Conservation (phyloP, 2,888 invertebrate species). For the Parnassius mnemosyne region DNA sequence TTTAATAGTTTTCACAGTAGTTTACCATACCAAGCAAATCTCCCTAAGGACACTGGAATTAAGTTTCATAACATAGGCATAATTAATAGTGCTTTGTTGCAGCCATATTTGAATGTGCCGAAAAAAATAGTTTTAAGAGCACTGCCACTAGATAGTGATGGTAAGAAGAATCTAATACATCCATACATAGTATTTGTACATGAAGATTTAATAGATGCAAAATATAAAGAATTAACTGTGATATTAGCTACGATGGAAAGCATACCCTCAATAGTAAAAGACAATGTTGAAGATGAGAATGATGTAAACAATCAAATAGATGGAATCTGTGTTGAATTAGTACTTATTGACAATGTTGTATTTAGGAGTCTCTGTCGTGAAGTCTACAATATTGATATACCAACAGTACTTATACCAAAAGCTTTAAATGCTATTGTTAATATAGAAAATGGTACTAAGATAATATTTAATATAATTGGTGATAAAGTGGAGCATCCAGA, state of each 20-base stretch:
- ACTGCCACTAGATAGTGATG: slow-evolving; percentile 68
- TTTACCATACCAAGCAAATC: slow-evolving; percentile 35
- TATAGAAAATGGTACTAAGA: slow-evolving; percentile 78
- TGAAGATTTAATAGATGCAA: slow-evolving; percentile 61
- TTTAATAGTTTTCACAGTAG: slow-evolving; percentile 55
- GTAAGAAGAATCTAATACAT: slow-evolving; percentile 67
- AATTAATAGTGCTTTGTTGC: slow-evolving; percentile 57
- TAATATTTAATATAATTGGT: slow-evolving; percentile 70
- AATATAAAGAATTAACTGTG: slow-evolving; percentile 51
- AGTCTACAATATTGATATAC: slow-evolving; percentile 64
- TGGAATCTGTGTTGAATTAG: slow-evolving; percentile 70
- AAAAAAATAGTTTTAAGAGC: slow-evolving; percentile 60
- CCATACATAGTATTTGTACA: slow-evolving; percentile 72
- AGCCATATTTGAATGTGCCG: slow-evolving; percentile 54
- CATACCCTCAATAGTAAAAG: slow-evolving; percentile 55
- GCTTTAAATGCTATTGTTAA: slow-evolving; percentile 77
- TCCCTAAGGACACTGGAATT: slow-evolving; percentile 42
- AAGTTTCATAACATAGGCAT: slow-evolving; percentile 64
- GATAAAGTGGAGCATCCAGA: slow-evolving; percentile 58
- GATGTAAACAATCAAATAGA: slow-evolving; percentile 48
- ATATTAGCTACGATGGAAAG: slow-evolving; percentile 63
- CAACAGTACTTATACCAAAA: slow-evolving; percentile 76
- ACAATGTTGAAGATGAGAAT: slow-evolving; percentile 44
- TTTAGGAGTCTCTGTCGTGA: slow-evolving; percentile 66
- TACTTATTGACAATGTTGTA: slow-evolving; percentile 62